Evolutionary conservation across 2,113 vertebrate species (phyloP), one percentile per base, ranked within the genome.

Genomic region (Perccottus glenii): DNA sequence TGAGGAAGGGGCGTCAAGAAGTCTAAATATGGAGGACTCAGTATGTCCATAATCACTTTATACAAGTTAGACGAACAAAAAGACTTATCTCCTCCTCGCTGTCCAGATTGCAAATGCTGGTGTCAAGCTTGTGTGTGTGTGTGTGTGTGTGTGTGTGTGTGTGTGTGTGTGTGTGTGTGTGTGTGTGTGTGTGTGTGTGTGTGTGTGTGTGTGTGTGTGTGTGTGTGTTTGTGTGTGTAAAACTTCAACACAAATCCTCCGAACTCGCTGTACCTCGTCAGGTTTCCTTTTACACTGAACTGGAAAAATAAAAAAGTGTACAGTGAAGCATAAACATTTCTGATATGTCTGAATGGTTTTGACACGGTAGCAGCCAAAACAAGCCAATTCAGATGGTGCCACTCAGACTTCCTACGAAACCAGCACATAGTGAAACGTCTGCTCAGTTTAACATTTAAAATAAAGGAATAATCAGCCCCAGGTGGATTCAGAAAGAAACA

Each of bases 11-110:
- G 91, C 90, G 87, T 92, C 92, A 85, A 92, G 92, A 90, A 90
- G 90, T 93, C 90, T 93, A 93, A 93, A 92, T 89, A 88, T 86
- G 88, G 89, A 86, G 83, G 85, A 74, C 87, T 90, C 88, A 91
- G 83, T 83, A 87, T 87, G 85, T 82, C 86, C 78, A 78, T 93
- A 92, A 93, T 93, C 89, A 91, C 90, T 92, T 93, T 92, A 92
- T 85, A 87, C 84, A 90, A 91, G 89, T 90, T 89, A 88, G 79
- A 90, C 80, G 80, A 84, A 89, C 86, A 89, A 74, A 90, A 86
- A 85, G 83, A 85, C 88, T 88, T 88, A 90, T 92, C 84, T 91
- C 70, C 72, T 75, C 48, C 65, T 70, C 63, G 78, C 82, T 88
- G 84, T 87, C 81, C 87, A 86, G 85, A 89, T 75, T 82, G 80